Evolutionary conservation across 2,797 vertebrate genomes (phyloP).

Genomic region (Antennarius maculatus): DNA sequence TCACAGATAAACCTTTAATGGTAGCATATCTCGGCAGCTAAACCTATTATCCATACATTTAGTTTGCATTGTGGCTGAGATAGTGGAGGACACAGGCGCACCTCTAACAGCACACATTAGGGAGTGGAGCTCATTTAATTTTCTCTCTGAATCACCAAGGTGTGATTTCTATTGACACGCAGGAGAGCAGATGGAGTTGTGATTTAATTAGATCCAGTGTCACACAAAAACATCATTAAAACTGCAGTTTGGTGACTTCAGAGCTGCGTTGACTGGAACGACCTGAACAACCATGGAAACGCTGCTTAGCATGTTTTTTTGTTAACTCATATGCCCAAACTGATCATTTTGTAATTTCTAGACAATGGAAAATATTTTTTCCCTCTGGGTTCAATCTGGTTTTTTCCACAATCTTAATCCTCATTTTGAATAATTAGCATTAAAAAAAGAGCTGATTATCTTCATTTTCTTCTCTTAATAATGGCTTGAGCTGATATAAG

Average conservation of each 20-base stretch:
- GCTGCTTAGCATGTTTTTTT: neutral
- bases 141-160: slow-evolving; percentile 61
- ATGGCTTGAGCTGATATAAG: slow-evolving; percentile 74
- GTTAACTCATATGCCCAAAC: neutral
- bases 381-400: slow-evolving; percentile 38
- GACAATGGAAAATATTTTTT: slow-evolving; percentile 14
- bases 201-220: slow-evolving; percentile 62
- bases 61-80: slow-evolving; percentile 57
- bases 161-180: slow-evolving; percentile 66
- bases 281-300: neutral
- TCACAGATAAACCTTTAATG: slow-evolving; percentile 67
- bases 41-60: slow-evolving; percentile 70
- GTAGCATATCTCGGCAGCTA: slow-evolving; percentile 57
- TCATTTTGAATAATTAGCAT: slow-evolving; percentile 81
- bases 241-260: slow-evolving; percentile 10
- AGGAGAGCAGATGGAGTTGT: slow-evolving; percentile 56
- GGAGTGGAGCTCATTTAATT: slow-evolving; percentile 64
- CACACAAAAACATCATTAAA: slow-evolving; percentile 39
- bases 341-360: slow-evolving; percentile 20
- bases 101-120: slow-evolving; percentile 45
- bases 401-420: slow-evolving; percentile 76
- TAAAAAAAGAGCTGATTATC: slow-evolving; percentile 78
- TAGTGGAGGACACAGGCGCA: slow-evolving; percentile 49
- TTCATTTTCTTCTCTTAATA: slow-evolving; percentile 77
- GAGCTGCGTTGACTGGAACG: slow-evolving; percentile 2